phyloP scores from a whole-genome alignment of 1,140 invertebrate species.

The Eciton burchellii region DNA sequence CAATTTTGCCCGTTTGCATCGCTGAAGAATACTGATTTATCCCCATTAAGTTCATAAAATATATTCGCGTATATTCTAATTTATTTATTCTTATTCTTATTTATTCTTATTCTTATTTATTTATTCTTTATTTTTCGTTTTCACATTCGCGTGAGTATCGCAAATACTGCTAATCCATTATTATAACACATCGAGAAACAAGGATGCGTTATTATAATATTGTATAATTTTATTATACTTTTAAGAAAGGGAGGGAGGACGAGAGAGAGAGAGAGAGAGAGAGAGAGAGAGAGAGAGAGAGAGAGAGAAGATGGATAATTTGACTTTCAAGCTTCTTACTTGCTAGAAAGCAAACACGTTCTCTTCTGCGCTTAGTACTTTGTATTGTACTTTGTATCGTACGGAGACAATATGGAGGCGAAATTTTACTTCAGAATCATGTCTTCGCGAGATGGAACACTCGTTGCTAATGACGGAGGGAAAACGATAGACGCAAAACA shows the following conservation, averaged over 20 bases:
- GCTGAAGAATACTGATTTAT: slow-evolving; percentile 40
- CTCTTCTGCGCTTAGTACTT: slow-evolving; percentile 15
- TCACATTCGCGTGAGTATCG: background rate
- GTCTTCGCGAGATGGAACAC: background rate
- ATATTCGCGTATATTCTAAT: background rate
- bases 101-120: too few species aligned
- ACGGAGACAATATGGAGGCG: slow-evolving; percentile 2
- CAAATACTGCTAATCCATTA: too few species aligned
- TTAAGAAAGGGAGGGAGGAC: too few species aligned
- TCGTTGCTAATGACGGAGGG: slow-evolving; percentile 26
- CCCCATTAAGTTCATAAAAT: slow-evolving; percentile 30
- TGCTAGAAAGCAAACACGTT: slow-evolving; percentile 3
- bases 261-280: background rate
- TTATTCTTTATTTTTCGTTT: background rate
- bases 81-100: too few species aligned
- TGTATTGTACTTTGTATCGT: too few species aligned
- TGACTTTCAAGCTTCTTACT: background rate
- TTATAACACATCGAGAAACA: background rate
- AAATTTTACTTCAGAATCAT: slow-evolving; percentile 19
- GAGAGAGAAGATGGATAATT: background rate
- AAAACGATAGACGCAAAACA: slow-evolving; percentile 30
- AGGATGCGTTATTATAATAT: too few species aligned
- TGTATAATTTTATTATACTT: too few species aligned
- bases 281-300: background rate
- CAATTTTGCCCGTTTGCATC: slow-evolving; percentile 44